Evolutionary conservation across 2,888 invertebrate species (phyloP).

Genomic region (Pyralis farinalis): DNA sequence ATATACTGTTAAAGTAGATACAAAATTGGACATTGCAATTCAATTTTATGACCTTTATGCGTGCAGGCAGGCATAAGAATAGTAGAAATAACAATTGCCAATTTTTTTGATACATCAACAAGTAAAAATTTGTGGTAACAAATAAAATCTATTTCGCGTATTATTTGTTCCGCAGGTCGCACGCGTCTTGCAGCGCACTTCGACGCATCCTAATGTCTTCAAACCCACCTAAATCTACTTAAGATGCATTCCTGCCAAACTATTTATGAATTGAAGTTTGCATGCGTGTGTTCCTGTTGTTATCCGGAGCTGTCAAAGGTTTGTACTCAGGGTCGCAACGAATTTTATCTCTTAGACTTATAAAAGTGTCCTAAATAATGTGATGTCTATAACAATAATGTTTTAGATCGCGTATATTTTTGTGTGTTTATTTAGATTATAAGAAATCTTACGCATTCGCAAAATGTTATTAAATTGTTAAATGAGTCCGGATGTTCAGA

Average conservation of each 20-base stretch:
- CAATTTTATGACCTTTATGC: too few relatives aligned
- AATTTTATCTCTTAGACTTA: conserved; percentile 71
- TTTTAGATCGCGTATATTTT: conserved; percentile 77
- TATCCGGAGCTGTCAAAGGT: conserved; percentile 39
- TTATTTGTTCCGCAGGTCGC: conserved; percentile 48
- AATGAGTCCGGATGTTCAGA: conserved; percentile 1
- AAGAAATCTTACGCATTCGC: conserved; percentile 64
- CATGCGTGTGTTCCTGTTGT: conserved; percentile 48
- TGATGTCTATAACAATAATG: conserved; percentile 79
- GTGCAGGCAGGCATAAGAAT: too few relatives aligned
- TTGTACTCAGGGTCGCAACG: conserved; percentile 66
- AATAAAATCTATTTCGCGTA: too few relatives aligned
- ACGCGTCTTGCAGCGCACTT: conserved; percentile 71
- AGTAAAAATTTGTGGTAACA: too few relatives aligned
- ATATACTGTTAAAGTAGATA: too few relatives aligned
- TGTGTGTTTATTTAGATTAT: conserved; percentile 75
- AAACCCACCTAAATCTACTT: conserved; percentile 47
- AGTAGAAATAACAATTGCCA: too few relatives aligned
- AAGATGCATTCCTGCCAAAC: conserved; percentile 66
- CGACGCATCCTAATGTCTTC: conserved; percentile 48
- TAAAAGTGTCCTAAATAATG: conserved; percentile 71
- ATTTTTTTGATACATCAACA: too few relatives aligned
- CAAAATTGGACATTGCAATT: too few relatives aligned
- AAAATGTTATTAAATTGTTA: conserved; percentile 62
- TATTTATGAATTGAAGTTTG: conserved; percentile 33